Evolutionary conservation across 2,113 vertebrate genomes (phyloP).

Genomic region (Mustela lutreola): DNA sequence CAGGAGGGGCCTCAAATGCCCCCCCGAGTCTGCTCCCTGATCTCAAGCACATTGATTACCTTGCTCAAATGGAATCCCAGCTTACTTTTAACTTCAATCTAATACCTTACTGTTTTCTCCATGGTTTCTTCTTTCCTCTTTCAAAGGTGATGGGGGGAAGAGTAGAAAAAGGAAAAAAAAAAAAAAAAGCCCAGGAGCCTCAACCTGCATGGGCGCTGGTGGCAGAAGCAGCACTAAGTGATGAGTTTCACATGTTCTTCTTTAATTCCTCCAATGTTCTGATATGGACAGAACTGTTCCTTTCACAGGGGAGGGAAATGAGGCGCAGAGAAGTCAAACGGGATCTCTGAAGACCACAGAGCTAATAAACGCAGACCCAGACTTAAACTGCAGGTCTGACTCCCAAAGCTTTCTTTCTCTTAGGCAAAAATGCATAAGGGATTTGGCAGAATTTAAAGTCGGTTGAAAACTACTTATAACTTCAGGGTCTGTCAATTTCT

Average conservation of each 20-base stretch:
- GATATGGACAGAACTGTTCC: neutral
- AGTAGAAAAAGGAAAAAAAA: neutral
- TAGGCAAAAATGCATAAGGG: neutral
- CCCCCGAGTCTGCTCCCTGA: neutral
- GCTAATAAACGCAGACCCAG: neutral
- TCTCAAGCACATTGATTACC: neutral
- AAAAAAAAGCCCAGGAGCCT: neutral
- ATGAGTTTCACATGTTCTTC: neutral
- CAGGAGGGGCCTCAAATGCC: neutral
- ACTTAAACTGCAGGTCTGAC: neutral
- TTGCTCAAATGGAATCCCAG: neutral
- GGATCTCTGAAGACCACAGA: neutral
- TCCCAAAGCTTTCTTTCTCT: neutral
- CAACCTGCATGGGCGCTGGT: accelerated
- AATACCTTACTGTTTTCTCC: neutral
- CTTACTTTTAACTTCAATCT: neutral
- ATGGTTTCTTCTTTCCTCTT: neutral
- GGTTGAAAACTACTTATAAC: neutral
- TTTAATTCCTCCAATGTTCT: neutral
- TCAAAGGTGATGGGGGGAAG: neutral
- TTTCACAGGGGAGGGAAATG: conserved; percentile 23
- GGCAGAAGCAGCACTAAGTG: neutral
- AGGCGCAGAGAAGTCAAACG: neutral
- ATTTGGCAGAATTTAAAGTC: neutral
- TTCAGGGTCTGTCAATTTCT: neutral